These are phyloP conservation scores for Himalopsyche japonica DNA, from an alignment of 2,888 invertebrate genomes.

Conservation along the genomic window DNA sequence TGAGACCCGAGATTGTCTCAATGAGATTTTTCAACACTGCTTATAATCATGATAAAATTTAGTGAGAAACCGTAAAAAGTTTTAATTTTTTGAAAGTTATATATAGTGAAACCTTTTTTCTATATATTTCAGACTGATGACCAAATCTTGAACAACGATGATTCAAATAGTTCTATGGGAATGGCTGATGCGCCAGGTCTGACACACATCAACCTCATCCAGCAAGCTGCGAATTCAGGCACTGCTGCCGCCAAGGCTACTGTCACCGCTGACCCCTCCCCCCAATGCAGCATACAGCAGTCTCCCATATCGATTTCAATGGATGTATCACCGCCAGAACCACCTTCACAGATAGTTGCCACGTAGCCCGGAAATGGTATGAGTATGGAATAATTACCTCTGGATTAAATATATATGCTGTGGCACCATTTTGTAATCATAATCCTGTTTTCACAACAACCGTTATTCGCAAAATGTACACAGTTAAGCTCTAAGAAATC, in stretches of 20 bases:
- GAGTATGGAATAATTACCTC: not conserved
- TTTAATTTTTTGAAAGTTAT: not conserved
- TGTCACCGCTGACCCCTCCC: not conserved
- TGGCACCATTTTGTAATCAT: not conserved
- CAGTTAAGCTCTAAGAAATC: not conserved
- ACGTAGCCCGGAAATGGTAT: not conserved
- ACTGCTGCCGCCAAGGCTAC: not conserved
- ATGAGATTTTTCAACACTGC: too few relatives aligned
- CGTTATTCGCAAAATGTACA: not conserved
- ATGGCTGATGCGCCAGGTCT: slow-evolving; percentile 11
- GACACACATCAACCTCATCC: not conserved
- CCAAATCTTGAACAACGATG: slow-evolving; percentile 27
- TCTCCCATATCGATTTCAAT: not conserved
- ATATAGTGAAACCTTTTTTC: not conserved
- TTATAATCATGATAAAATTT: too few relatives aligned
- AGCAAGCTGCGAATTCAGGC: not conserved
- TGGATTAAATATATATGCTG: not conserved
- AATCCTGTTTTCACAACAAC: not conserved
- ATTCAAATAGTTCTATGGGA: slow-evolving; percentile 33
- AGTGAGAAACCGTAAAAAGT: too few relatives aligned
- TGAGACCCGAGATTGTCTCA: too few relatives aligned
- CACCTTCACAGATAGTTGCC: not conserved
- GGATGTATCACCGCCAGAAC: not conserved
- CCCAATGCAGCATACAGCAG: not conserved
- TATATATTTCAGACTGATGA: slow-evolving; percentile 33